Base-by-base conservation (phyloP, 2,113 vertebrate species). In the Osmerus mordax region DNA sequence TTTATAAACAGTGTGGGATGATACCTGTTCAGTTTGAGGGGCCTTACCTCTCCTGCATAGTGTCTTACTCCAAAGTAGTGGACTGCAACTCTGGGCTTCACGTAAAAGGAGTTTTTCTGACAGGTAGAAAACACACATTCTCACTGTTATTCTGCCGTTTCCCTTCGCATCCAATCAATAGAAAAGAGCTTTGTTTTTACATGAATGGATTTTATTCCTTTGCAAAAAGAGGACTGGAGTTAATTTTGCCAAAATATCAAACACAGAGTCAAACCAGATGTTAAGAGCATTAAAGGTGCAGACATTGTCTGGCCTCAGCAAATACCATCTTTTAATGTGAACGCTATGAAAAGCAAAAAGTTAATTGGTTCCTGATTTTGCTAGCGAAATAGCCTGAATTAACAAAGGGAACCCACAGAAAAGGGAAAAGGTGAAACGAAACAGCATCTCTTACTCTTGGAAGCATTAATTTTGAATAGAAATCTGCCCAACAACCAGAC, bases 41-140 rank as follows among this genome's bases (percentile, higher is more conserved):
- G 7, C 18, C 76, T 70, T 89, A 99, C 97, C 96, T 99, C 96
- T 83, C 96, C 97, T 29, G 97, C 97, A 0, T 98, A 99, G 85
- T 99, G 97, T 67, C 88, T 95, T 80, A 99, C 95, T 87, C 96
- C 97, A 72, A 99, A 99, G 84, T 92, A 92, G 91, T 98, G 95
- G 81, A 98, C 85, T 0, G 96, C 95, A 47, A 99, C 96, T 53
- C 96, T 93, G 3, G 97, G 97, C 72, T 99, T 99, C 84, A 98
- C 93, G 25, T 99, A 99, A 83, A 98, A 98, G 19, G 93, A 86
- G 88, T 99, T 99, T 88, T 94, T 96, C 97, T 99, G 86, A 71
- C 87, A 76, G 63, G 25, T 75, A 12, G 78, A 8, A 70, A 70
- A 74, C 19, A 65, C 60, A 77, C 21, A 77, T 18, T 36, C 18